phyloP scores from a whole-genome alignment of 2,113 vertebrate species.

The Scomber japonicus region DNA sequence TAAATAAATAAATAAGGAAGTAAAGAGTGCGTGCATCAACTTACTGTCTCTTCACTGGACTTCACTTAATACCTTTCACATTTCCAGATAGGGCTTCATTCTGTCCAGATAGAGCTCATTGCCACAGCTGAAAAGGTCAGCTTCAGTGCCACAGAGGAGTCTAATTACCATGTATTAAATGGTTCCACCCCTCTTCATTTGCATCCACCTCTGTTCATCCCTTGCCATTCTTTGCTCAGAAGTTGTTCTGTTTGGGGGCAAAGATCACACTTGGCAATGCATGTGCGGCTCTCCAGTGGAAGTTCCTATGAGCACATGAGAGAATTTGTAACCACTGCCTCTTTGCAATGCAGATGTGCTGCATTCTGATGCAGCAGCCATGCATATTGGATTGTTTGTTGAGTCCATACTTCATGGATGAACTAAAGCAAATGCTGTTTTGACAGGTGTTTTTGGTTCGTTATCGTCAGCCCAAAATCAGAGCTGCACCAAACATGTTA shows the following conservation, averaged over 20 bases:
- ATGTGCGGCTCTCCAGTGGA: constrained; percentile 25
- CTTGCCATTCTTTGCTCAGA: constrained; percentile 41
- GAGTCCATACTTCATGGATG: not conserved
- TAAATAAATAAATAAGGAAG: constrained; percentile 12
- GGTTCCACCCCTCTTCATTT: constrained; percentile 60
- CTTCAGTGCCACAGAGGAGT: constrained; percentile 37
- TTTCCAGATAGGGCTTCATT: constrained; percentile 43
- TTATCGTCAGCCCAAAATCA: not conserved
- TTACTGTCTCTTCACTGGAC: constrained; percentile 32
- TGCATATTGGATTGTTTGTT: not conserved
- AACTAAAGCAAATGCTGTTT: not conserved
- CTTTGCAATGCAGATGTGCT: constrained; percentile 23
- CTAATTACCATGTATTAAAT: constrained; percentile 75
- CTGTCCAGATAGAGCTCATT: constrained; percentile 40
- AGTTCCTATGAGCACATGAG: constrained; percentile 9
- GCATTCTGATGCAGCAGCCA: not conserved
- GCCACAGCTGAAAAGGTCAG: constrained; percentile 66
- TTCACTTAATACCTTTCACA: constrained; percentile 36
- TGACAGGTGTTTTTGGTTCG: not conserved
- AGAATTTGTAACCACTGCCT: not conserved
- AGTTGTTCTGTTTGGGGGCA: constrained; percentile 20
- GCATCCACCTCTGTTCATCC: constrained; percentile 63
- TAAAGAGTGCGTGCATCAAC: constrained; percentile 36
- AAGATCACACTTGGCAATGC: constrained; percentile 38
- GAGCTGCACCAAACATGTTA: not conserved